phyloP scores from a whole-genome alignment of 2,888 invertebrate genomes.

The Caenorhabditis imperialis region DNA sequence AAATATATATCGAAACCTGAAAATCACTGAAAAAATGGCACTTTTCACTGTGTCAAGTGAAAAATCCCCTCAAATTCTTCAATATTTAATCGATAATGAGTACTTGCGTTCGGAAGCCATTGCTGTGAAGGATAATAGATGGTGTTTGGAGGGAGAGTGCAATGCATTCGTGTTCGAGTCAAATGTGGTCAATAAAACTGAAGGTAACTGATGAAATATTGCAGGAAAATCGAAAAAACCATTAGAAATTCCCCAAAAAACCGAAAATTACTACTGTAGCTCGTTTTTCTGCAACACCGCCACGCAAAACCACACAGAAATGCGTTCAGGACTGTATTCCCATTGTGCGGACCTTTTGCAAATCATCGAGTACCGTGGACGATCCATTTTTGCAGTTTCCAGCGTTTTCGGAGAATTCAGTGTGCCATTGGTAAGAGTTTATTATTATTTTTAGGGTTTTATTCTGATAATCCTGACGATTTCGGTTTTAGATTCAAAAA shows the following conservation, averaged over 20 bases:
- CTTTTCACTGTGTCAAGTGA: slow-evolving; percentile 46
- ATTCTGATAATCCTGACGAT: too few relatives aligned
- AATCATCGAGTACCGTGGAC: slow-evolving; percentile 49
- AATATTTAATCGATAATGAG: slow-evolving; percentile 43
- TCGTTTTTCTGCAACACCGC: too few relatives aligned
- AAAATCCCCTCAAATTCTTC: slow-evolving; percentile 13
- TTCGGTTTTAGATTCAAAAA: slow-evolving; percentile 41
- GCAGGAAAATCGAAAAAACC: not conserved
- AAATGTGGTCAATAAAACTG: slow-evolving; percentile 29
- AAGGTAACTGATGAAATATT: too few relatives aligned
- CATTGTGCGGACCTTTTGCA: slow-evolving; percentile 57
- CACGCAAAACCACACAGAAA: too few relatives aligned
- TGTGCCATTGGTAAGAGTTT: slow-evolving; percentile 48
- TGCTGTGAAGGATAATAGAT: slow-evolving; percentile 21
- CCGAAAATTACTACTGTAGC: too few relatives aligned
- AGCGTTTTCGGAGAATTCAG: slow-evolving; percentile 53
- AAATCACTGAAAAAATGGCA: slow-evolving; percentile 55
- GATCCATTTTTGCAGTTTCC: slow-evolving; percentile 57
- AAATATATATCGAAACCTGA: slow-evolving; percentile 46
- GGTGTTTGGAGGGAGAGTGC: slow-evolving; percentile 63
- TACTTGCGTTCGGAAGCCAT: slow-evolving; percentile 25
- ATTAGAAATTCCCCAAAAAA: too few relatives aligned
- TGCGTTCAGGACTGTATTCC: slow-evolving; percentile 53
- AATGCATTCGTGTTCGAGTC: slow-evolving; percentile 52
- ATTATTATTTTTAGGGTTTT: too few relatives aligned